phyloP scores from a whole-genome alignment of 2,797 vertebrate genomes.

The Trematomus bernacchii region DNA sequence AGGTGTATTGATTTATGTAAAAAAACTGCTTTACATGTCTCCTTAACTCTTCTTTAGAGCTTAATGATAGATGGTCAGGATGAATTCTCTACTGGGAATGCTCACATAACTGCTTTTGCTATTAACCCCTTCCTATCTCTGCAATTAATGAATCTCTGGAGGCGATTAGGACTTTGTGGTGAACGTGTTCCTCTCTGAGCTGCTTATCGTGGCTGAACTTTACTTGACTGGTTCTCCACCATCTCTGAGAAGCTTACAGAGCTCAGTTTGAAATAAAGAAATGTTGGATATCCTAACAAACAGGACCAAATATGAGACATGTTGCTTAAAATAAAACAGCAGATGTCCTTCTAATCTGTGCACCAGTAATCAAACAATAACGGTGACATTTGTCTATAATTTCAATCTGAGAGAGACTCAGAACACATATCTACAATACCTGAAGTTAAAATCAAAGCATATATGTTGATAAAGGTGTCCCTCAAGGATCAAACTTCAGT shows the following conservation, averaged over 20 bases:
- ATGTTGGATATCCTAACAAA: not conserved
- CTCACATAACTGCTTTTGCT: not conserved
- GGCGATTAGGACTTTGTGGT: slow-evolving; percentile 13
- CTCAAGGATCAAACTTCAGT: not conserved
- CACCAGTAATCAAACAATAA: not conserved
- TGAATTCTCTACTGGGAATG: not conserved
- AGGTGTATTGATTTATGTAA: slow-evolving; percentile 59
- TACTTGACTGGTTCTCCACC: slow-evolving; percentile 1
- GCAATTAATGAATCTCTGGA: slow-evolving; percentile 20
- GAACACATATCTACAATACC: not conserved
- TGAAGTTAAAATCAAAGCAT: not conserved
- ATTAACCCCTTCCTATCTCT: slow-evolving; percentile 5
- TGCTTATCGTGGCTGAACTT: slow-evolving; percentile 22
- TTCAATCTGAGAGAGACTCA: no score
- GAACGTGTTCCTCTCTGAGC: slow-evolving; percentile 8
- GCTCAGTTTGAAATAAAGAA: slow-evolving; percentile 14
- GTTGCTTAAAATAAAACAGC: slow-evolving; percentile 2
- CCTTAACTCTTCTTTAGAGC: slow-evolving; percentile 22
- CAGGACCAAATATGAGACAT: not conserved
- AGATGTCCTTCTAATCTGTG: not conserved
- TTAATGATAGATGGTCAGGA: slow-evolving; percentile 36
- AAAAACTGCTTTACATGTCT: slow-evolving; percentile 27
- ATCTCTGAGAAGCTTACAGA: not conserved
- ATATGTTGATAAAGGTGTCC: not conserved
- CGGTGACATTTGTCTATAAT: no score